Evolutionary conservation across 2,888 invertebrate species (phyloP), one percentile per base, ranked within the genome.

Genomic region (Eupithecia insigniata): DNA sequence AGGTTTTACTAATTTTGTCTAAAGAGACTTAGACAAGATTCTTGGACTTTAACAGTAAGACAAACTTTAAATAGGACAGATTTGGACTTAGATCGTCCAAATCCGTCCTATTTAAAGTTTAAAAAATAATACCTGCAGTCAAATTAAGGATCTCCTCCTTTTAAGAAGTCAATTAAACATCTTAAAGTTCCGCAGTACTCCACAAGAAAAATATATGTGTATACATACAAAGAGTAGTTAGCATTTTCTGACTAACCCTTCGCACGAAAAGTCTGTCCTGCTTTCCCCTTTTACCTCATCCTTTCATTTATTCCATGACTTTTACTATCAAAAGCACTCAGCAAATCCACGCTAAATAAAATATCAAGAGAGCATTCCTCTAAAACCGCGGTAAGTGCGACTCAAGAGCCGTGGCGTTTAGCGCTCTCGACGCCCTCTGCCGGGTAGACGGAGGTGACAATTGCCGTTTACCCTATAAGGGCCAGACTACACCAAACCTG

Each of bases 321-420:
- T 1, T 18, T 22, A 60, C 58, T 60, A 60, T 60, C 26, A 60
- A 36, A 36, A 64, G 64, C 60, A 55, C 55, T 55, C 30, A 6
- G 16, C 30, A 64, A 36, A n/a, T 34, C 46, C 46, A 26, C 43
- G 65, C 14, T 30, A 43, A 28, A 43, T 65, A 43, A 43, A 65
- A 65, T 51, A 12, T 39, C 16, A 64, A 39, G 14, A n/a, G 64
- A 22, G 64, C 36, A 36, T 64, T 64, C 16, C n/a, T 58, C 58
- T 51, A 58, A 58, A 58, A 28, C 58, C 28, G 2, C 28, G 32
- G 61, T 61, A 32, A 32, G 46, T 51, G 46, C 46, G 34, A 34
- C n/a, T 62, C 62, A 34, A 62, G 62, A 51, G 46, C n/a, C 34
- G 14, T n/a, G 46, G 22, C 62, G 62, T 34, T 62, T 62, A 36